Percentiles rank a stretch among this genome's conserved stretches.
Conservation (phyloP, 2,888 invertebrate genomes). For the Choristoneura rosaceana region DNA sequence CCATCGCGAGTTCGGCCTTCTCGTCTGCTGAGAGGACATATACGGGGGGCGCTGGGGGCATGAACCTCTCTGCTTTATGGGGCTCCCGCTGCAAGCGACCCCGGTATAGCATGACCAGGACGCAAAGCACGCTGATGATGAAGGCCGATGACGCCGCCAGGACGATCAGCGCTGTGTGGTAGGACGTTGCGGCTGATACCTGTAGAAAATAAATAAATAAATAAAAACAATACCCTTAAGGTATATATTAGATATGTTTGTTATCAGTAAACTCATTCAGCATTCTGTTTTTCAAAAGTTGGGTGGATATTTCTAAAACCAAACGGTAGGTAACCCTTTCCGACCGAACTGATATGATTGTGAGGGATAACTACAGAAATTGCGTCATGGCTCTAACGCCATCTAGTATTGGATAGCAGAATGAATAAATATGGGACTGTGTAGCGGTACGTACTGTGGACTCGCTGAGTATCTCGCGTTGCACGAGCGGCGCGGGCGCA, state of each 20-base stretch:
- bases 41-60: slow-evolving; percentile 88
- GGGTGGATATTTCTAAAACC: too few species aligned
- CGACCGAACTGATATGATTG: too few species aligned
- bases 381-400: background rate
- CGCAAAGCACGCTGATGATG: slow-evolving; percentile 90
- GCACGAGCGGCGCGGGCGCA: slow-evolving; percentile 69
- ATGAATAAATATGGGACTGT: background rate
- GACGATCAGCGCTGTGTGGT: slow-evolving; percentile 91
- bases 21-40: slow-evolving; percentile 89
- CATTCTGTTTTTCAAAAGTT: too few species aligned
- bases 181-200: slow-evolving; percentile 88
- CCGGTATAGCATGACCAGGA: slow-evolving; percentile 91
- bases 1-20: slow-evolving; percentile 83
- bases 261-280: too few species aligned
- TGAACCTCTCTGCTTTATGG: slow-evolving; percentile 85
- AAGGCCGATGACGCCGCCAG: slow-evolving; percentile 92
- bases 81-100: slow-evolving; percentile 81
- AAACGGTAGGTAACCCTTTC: too few species aligned
- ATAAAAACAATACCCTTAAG: too few species aligned
- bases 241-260: too few species aligned
- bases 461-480: slow-evolving; percentile 88
- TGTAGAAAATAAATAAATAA: slow-evolving; percentile 46
- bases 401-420: background rate
- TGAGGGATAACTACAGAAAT: background rate
- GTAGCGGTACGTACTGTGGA: slow-evolving; percentile 80